Base-by-base conservation (phyloP, 2,113 vertebrate genomes). In the Dromaius novaehollandiae region DNA sequence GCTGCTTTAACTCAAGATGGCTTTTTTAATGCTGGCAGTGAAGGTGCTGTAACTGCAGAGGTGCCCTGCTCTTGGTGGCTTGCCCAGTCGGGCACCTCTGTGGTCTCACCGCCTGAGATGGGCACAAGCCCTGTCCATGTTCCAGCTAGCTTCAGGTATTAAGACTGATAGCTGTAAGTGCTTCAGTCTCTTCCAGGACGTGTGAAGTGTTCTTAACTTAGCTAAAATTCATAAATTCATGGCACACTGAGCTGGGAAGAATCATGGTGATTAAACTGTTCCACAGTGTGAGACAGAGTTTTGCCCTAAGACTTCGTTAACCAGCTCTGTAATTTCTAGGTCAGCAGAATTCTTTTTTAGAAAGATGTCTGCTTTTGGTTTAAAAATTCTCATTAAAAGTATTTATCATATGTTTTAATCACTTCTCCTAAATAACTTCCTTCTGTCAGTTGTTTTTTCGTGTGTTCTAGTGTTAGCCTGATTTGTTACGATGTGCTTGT, bases 211-310 rank as follows among this genome's bases (percentile, higher is more conserved):
- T 6, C 46, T 70, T 92, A 51, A 50, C 30, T 74, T 75, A 66
- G 30, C 64, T 89, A 51, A 79, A 87, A 92, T 91, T 93, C 75
- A 86, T 94, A 66, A 93, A 92, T 86, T 94, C 60, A 34, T 63
- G 71, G 64, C 50, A 36, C 38, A n/a, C 5, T 9, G 69, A 80
- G 38, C 46, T 66, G 18, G 60, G 81, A 92, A 75, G 38, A 86
- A 79, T 73, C 40, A 7, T 10, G 28, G 19, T 82, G 83, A 87
- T 94, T 76, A 86, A 91, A 70, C 13, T 82, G 46, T 94, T 84
- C 65, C 28, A 58, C 70, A 91, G 70, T 48, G 32, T 22, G 66
- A 92, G 15, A 53, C 74, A 91, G 70, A 93, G 65, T 85, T 87
- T 87, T 63, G 36, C 65, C 70, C 36, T 76, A 69, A 42, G 78